Percentiles rank a stretch among this genome's conserved stretches.
Evolutionary conservation across 2,113 vertebrate genomes (phyloP).

Genomic region (Smithornis capensis): DNA sequence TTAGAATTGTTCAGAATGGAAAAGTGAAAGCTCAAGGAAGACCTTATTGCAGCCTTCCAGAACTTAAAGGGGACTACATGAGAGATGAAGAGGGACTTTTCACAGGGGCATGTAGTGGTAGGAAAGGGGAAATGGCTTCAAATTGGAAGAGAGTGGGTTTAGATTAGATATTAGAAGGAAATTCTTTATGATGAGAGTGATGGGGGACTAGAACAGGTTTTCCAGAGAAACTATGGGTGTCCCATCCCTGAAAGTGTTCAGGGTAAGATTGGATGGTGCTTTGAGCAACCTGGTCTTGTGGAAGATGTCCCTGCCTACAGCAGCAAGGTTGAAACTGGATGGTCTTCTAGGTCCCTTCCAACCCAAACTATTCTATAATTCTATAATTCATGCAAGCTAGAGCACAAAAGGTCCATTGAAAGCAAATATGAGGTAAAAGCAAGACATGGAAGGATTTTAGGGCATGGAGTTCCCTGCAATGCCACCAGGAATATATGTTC

Average conservation of each 20-base stretch:
- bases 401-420: not conserved
- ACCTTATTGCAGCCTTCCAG: not conserved
- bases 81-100: not conserved
- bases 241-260: not conserved
- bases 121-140: not conserved
- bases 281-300: not conserved
- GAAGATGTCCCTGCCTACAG: not conserved
- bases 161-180: not conserved
- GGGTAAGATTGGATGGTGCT: not conserved
- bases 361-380: not conserved
- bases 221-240: not conserved
- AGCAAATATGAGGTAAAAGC: not conserved
- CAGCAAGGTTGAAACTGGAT: not conserved
- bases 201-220: not conserved
- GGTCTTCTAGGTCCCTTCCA: not conserved
- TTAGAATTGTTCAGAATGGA: not conserved
- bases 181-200: accelerated
- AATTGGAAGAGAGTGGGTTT: not conserved
- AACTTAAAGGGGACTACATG: not conserved
- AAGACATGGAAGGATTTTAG: not conserved
- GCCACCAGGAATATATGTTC: not conserved
- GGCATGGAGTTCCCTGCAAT: not conserved
- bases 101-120: not conserved
- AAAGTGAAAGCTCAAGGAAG: not conserved
- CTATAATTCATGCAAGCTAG: not conserved